A percentile compares a stretch with the other conserved stretches of the same genome.
Conservation (phyloP, 2,113 vertebrate genomes). For the Engraulis encrasicolus region DNA sequence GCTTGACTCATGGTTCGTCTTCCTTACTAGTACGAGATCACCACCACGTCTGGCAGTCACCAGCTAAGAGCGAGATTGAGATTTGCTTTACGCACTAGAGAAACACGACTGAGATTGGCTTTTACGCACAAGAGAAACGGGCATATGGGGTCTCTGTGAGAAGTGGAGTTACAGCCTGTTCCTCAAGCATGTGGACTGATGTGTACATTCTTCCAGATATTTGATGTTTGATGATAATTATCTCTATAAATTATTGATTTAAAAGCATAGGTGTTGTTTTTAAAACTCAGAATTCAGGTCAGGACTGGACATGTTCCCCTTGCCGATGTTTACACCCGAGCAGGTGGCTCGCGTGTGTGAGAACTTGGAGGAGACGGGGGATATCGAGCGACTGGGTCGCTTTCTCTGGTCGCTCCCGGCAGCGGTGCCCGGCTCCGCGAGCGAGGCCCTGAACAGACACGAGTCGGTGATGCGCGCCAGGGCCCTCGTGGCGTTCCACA, state of each 20-base stretch:
- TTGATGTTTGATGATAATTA: neutral
- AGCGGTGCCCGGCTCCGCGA: conserved; percentile 71
- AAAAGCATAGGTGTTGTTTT: neutral
- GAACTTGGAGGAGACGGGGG: conserved; percentile 81
- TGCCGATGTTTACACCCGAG: conserved; percentile 80
- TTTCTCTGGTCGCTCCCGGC: conserved; percentile 81
- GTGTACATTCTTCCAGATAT: neutral
- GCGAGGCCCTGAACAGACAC: conserved; percentile 76
- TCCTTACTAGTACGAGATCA: conserved; percentile 58
- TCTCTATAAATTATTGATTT: neutral
- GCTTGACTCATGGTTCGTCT: conserved; percentile 64
- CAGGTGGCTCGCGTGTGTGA: conserved; percentile 82
- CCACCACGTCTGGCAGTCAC: neutral
- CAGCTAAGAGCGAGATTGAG: neutral
- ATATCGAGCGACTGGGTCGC: conserved; percentile 79
- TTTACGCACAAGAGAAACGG: conserved; percentile 12
- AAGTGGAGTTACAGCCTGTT: neutral
- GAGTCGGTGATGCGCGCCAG: conserved; percentile 80
- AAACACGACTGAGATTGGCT: no score
- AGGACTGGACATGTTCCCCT: conserved; percentile 70
- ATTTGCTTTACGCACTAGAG: conserved; percentile 27
- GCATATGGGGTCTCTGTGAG: neutral
- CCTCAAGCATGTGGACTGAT: neutral
- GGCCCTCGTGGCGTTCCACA: conserved; percentile 80
- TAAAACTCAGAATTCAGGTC: neutral